These are phyloP conservation scores for Apodemus speciosus DNA, from an alignment of 2,113 vertebrate genomes.

Conservation along the genomic window DNA sequence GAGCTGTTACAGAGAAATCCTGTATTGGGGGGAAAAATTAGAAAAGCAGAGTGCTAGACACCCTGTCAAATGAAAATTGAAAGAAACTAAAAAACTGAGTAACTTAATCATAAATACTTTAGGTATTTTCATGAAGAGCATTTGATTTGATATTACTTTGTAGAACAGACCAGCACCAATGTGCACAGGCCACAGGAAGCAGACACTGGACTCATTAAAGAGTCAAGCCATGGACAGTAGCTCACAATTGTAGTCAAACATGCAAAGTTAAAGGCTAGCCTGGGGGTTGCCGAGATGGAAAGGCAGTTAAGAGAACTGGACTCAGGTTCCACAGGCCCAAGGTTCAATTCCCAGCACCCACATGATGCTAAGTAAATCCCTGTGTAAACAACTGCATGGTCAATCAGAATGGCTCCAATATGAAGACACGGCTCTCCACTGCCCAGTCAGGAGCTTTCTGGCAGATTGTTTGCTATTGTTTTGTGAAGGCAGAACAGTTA, in stretches of 20 bases:
- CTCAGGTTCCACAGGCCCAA: neutral
- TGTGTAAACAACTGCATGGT: neutral
- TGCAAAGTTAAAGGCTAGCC: neutral
- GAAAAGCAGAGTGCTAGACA: neutral
- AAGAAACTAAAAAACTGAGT: slow-evolving; percentile 4
- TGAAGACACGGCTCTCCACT: neutral
- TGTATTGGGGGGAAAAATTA: neutral
- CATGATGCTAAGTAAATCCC: neutral
- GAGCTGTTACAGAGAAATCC: neutral
- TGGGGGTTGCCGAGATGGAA: neutral
- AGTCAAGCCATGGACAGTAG: neutral
- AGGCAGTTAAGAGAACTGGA: neutral
- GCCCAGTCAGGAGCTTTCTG: neutral
- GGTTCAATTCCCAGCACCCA: neutral
- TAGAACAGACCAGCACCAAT: neutral
- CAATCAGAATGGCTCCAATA: neutral
- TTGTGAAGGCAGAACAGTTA: neutral
- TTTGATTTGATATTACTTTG: slow-evolving; percentile 4
- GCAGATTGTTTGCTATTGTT: neutral
- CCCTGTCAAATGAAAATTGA: neutral
- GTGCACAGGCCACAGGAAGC: neutral
- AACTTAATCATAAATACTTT: neutral
- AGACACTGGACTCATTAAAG: slow-evolving; percentile 7
- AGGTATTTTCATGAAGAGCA: slow-evolving; percentile 11
- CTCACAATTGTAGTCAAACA: neutral